phyloP scores from a whole-genome alignment of 2,888 invertebrate species.

The Xestia ashworthii region DNA sequence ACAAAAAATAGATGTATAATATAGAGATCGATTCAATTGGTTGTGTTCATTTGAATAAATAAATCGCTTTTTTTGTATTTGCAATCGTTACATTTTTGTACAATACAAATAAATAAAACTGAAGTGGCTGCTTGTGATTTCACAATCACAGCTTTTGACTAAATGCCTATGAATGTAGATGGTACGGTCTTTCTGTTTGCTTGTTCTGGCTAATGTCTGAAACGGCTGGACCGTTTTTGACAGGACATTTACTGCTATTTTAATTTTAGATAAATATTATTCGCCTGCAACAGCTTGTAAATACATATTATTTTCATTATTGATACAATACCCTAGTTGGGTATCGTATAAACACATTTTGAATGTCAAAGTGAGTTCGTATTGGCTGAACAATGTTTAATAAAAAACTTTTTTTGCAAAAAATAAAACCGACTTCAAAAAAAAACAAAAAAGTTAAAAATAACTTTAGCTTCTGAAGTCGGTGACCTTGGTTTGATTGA shows the following conservation, averaged over 20 bases:
- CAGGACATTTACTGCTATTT: too few species aligned
- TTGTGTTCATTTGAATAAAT: constrained; percentile 1
- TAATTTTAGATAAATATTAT: too few species aligned
- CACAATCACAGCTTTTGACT: background rate
- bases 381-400: background rate
- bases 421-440: too few species aligned
- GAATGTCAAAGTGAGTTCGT: background rate
- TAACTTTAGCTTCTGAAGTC: too few species aligned
- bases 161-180: background rate
- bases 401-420: too few species aligned
- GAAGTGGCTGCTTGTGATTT: background rate
- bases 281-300: background rate
- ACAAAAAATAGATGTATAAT: too few species aligned
- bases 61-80: background rate
- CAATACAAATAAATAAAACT: background rate
- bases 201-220: too few species aligned
- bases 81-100: constrained; percentile 1
- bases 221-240: too few species aligned
- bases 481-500: too few species aligned
- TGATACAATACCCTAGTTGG: too few species aligned
- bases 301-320: background rate
- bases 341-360: too few species aligned
- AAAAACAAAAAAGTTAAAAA: too few species aligned
- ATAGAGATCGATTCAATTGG: background rate
- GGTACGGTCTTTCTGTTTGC: background rate